These are phyloP conservation scores for Empidonax alnorum DNA, from an alignment of 2,113 vertebrate genomes.

Conservation along the genomic window DNA sequence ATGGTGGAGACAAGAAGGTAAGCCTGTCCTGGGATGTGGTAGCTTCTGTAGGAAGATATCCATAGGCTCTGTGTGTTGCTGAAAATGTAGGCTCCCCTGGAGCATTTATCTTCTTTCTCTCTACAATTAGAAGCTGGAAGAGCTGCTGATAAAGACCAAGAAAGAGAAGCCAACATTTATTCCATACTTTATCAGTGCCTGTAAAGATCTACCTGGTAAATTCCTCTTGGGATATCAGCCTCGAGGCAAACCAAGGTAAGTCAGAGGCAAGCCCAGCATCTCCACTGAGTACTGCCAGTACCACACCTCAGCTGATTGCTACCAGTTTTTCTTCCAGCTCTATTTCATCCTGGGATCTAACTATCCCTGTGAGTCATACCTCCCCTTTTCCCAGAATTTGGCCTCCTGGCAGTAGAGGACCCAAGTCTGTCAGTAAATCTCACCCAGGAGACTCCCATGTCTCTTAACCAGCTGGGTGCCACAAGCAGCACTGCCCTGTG, in stretches of 20 bases:
- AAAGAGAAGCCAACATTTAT: slow-evolving; percentile 98
- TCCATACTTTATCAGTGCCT: slow-evolving; percentile 94
- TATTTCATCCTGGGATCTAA: not conserved
- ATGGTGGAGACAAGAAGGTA: slow-evolving; percentile 90
- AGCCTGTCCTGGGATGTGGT: not conserved
- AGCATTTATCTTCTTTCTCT: slow-evolving; percentile 30
- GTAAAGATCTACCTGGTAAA: slow-evolving; percentile 95
- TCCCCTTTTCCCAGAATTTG: not conserved
- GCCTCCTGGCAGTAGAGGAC: not conserved
- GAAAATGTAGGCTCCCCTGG: not conserved
- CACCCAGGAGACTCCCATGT: not conserved
- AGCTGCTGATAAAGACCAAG: slow-evolving; percentile 89
- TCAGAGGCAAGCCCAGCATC: not conserved
- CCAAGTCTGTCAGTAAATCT: not conserved
- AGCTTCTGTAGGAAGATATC: not conserved
- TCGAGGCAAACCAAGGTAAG: slow-evolving; percentile 94
- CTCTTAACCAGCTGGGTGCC: not conserved
- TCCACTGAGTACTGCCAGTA: slow-evolving; percentile 2
- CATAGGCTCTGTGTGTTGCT: not conserved
- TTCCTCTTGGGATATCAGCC: slow-evolving; percentile 97
- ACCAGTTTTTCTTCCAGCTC: not conserved
- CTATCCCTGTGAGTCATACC: not conserved
- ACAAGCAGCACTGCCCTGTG: not conserved
- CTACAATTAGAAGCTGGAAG: slow-evolving; percentile 92
- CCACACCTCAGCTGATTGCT: not conserved